Conservation (phyloP, 2,113 vertebrate species). For the Ammodytes dubius region DNA sequence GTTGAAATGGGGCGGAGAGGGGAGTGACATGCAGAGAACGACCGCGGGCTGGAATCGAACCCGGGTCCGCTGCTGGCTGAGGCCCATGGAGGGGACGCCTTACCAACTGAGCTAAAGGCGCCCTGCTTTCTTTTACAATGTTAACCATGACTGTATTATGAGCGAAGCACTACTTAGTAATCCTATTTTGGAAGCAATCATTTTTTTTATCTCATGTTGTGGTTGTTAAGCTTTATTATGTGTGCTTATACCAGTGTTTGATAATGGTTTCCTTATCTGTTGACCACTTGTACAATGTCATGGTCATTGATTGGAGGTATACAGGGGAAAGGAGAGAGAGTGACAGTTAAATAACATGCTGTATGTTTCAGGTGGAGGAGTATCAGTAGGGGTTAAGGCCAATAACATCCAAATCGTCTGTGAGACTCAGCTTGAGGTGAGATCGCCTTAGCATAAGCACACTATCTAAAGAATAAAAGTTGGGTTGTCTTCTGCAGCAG, state of each 20-base stretch:
- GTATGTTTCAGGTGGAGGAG: conserved; percentile 55
- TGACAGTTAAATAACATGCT: background rate
- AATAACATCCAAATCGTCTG: conserved; percentile 44
- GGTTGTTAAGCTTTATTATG: background rate
- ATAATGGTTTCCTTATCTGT: conserved; percentile 20
- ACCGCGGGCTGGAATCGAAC: too few relatives aligned
- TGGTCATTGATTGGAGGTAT: conserved; percentile 3
- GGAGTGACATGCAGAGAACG: too few relatives aligned
- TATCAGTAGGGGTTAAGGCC: conserved; percentile 85
- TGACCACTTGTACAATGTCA: conserved; percentile 13
- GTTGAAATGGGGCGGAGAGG: too few relatives aligned
- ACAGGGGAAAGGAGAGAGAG: background rate
- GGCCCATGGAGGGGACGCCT: too few relatives aligned
- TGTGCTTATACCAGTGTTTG: background rate
- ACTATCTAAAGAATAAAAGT: background rate
- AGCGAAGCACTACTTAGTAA: background rate
- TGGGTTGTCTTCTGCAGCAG: background rate
- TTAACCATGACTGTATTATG: too few relatives aligned
- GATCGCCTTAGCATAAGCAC: background rate
- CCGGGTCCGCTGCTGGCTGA: too few relatives aligned
- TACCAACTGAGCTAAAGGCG: too few relatives aligned
- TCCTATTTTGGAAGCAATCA: background rate
- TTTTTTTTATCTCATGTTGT: background rate
- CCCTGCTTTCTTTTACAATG: too few relatives aligned
- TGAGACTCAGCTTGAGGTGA: conserved; percentile 38